Base-by-base conservation (phyloP, 2,888 invertebrate species). In the Platycheirus rosarum region DNA sequence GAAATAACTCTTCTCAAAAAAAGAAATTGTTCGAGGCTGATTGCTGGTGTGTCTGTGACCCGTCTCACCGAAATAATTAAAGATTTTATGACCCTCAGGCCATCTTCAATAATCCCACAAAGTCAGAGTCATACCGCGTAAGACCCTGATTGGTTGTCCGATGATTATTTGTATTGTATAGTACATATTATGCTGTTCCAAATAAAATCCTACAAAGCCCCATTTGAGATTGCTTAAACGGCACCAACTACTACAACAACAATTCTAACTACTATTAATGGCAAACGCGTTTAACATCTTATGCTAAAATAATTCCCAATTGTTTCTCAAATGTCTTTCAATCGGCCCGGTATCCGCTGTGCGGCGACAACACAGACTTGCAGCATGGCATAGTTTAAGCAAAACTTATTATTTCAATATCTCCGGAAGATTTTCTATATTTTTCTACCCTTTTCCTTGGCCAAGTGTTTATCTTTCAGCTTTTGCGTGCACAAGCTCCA, bases 281-380 rank as follows among this genome's bases (percentile, higher is more conserved):
- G 55, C 20, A 40, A 62, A 82, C 46, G 44, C 82, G 48, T 63
- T 76, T 77, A 71, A 76, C 77, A 76, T 73, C 76, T 71, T 68
- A 66, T 77, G 71, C 66, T 73, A 68, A 70, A 71, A 82, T 77
- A 77, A 73, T 82, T 77, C 68, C 48, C 82, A 68, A 82, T 82
- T 82, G 82, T 77, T 77, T 77, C 53, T 51, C 77, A 77, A 76
- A 77, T 77, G 71, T 71, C 82, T 63, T 82, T 68, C 55, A 82
- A 82, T 77, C 68, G 62, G 68, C 66, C 46, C 65, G 26, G 23
- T 55, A 46, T 4, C 48, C 0, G 35, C 37, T 6, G 14, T n/a
- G 40, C 55, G 55, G 55, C 23, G 23, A 57, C 18, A 37, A 51
- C 48, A 69, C 23, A 49, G 29, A 71, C 42, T 13, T 14, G 49